These are phyloP conservation scores for Pteronotus mesoamericanus DNA, from an alignment of 2,797 vertebrate species.

Conservation along the genomic window DNA sequence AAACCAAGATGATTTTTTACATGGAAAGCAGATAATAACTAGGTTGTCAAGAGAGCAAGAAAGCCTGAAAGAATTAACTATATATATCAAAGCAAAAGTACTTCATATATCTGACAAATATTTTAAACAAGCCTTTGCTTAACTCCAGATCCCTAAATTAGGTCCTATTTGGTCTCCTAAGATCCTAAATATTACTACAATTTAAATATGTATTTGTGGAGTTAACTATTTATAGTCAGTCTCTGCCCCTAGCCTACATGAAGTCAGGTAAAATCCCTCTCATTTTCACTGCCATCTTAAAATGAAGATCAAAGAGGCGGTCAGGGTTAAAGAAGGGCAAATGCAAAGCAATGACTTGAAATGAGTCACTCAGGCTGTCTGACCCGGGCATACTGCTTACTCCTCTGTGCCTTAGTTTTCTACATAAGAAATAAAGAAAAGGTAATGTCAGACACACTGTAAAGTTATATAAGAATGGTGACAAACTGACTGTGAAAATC, in stretches of 20 bases:
- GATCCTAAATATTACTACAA: neutral
- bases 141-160: neutral
- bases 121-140: slow-evolving; percentile 7
- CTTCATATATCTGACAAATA: neutral
- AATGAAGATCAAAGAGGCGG: neutral
- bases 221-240: neutral
- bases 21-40: neutral
- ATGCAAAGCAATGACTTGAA: neutral
- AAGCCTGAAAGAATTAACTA: neutral
- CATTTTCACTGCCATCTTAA: neutral
- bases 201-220: neutral
- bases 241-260: neutral
- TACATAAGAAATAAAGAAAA: slow-evolving; percentile 24
- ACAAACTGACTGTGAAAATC: neutral
- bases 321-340: neutral
- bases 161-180: neutral
- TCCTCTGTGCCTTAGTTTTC: neutral
- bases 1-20: neutral
- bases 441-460: neutral
- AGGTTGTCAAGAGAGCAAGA: neutral
- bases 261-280: neutral
- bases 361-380: neutral
- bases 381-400: neutral
- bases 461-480: neutral
- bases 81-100: neutral